phyloP scores from a whole-genome alignment of 2,113 vertebrate genomes.

The Vombatus ursinus region DNA sequence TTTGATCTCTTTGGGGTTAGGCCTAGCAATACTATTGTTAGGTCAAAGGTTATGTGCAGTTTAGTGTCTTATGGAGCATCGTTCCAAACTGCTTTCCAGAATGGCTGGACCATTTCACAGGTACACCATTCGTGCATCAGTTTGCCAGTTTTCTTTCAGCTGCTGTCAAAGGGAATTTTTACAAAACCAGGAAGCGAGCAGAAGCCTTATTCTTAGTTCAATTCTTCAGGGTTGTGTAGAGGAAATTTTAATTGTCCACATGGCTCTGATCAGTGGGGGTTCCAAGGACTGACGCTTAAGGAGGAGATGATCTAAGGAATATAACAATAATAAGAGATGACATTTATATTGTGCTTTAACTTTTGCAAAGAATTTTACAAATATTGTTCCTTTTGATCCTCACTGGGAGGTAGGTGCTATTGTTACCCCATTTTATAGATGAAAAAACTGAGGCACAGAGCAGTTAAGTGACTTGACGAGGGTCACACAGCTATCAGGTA shows the following conservation, averaged over 20 bases:
- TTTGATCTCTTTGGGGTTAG: background rate
- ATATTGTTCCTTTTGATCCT: background rate
- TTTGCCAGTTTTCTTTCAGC: background rate
- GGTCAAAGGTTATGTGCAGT: background rate
- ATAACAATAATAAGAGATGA: background rate
- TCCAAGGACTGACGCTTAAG: slow-evolving; percentile 30
- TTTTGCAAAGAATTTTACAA: background rate
- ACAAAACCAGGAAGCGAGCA: slow-evolving; percentile 57
- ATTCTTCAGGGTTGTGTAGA: slow-evolving; percentile 47
- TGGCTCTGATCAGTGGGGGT: slow-evolving; percentile 57
- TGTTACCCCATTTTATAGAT: background rate
- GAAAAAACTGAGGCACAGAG: background rate
- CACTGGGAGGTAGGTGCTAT: background rate
- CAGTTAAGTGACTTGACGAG: background rate
- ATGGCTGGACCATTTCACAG: background rate
- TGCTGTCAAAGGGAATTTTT: background rate
- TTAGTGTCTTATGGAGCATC: background rate
- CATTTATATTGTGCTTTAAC: background rate
- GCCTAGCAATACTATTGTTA: background rate
- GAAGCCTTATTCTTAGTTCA: slow-evolving; percentile 25
- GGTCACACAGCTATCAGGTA: background rate
- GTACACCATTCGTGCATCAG: background rate
- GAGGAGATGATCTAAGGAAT: background rate
- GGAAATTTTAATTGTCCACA: slow-evolving; percentile 61
- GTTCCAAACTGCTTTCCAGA: background rate